Conservation (phyloP, 2,888 invertebrate species). For the Glyphotaelius pellucidus region DNA sequence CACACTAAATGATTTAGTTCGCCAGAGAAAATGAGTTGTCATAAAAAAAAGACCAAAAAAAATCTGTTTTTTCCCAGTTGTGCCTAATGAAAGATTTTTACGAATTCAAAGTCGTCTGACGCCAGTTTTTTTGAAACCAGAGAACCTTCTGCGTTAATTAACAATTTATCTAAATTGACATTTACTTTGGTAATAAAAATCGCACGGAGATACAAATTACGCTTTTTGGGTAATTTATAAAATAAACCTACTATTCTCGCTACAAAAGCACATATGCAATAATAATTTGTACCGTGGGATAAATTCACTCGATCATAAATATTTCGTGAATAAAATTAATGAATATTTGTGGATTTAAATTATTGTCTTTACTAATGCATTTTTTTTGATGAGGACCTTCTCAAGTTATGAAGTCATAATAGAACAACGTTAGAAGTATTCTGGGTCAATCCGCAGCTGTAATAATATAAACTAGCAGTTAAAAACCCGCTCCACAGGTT, state of each 20-base stretch:
- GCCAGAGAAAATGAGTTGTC: no score
- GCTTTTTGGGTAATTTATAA: neutral
- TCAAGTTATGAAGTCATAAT: neutral
- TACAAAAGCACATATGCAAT: neutral
- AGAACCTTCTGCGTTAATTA: neutral
- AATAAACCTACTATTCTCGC: neutral
- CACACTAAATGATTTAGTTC: no score
- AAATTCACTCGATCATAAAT: neutral
- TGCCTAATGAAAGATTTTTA: neutral
- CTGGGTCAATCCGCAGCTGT: neutral
- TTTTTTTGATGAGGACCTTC: neutral
- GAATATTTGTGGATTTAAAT: neutral
- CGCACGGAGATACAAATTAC: neutral
- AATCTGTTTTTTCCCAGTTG: neutral
- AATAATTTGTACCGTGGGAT: constrained; percentile 14
- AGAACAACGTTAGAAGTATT: neutral
- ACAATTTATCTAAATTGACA: neutral
- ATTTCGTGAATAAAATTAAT: neutral
- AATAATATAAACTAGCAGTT: no score
- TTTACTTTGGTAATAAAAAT: constrained; percentile 3
- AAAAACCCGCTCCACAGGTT: no score
- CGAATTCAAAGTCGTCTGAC: neutral
- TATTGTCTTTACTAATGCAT: constrained; percentile 2
- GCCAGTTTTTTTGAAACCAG: neutral
- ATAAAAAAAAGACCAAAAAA: neutral